Conservation (phyloP, 1,140 invertebrate species). For the Caerostris darwini region DNA sequence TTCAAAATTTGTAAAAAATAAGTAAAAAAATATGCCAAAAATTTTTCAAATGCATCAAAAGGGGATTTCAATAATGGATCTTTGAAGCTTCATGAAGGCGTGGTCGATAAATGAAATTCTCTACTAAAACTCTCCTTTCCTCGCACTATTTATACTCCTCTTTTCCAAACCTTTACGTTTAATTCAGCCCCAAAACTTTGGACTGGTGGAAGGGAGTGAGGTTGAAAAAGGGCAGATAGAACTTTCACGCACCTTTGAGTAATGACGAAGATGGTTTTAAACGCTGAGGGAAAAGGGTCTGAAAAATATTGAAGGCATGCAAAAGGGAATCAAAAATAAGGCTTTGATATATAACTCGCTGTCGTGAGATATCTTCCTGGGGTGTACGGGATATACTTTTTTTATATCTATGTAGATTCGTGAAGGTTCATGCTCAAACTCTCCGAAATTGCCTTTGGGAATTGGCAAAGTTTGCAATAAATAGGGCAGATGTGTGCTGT, state of each 20-base stretch:
- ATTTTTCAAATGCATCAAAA: constrained; percentile 24
- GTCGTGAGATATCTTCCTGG: constrained; percentile 23
- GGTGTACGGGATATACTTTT: constrained; percentile 38
- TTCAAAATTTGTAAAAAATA: too few species aligned
- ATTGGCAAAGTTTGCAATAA: constrained; percentile 55
- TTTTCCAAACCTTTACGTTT: not conserved
- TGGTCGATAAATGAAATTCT: constrained; percentile 35
- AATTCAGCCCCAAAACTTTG: constrained; percentile 9
- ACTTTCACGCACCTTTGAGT: constrained; percentile 55
- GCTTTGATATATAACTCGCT: constrained; percentile 46
- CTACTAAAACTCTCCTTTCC: not conserved
- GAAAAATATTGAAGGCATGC: constrained; percentile 39
- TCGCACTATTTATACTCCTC: not conserved
- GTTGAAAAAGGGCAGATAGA: constrained; percentile 22
- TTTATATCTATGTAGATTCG: constrained; percentile 60
- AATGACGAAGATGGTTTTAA: constrained; percentile 54
- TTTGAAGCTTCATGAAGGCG: constrained; percentile 14
- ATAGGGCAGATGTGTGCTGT: constrained; percentile 42
- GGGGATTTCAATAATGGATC: constrained; percentile 47
- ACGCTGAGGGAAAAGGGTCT: constrained; percentile 9
- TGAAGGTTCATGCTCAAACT: constrained; percentile 1
- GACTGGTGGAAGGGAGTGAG: not conserved
- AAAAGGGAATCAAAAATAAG: constrained; percentile 33
- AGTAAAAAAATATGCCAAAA: constrained; percentile 1
- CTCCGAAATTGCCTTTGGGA: constrained; percentile 51